Evolutionary conservation across 2,113 vertebrate genomes (phyloP).

Genomic region (Eptesicus fuscus): DNA sequence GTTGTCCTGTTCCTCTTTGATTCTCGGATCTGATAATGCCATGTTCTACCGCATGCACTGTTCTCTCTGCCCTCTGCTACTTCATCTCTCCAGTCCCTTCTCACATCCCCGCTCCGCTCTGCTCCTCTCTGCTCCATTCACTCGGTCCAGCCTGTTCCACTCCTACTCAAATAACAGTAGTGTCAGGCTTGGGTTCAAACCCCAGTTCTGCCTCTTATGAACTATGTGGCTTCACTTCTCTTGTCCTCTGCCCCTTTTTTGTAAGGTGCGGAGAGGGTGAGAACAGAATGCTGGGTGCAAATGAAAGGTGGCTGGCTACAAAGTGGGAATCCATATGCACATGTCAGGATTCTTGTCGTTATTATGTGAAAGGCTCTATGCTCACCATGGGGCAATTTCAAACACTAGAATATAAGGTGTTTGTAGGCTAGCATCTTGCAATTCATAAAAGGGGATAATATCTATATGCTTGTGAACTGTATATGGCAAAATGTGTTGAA

Average conservation of each 20-base stretch:
- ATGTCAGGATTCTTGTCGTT: background rate
- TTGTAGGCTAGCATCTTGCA: background rate
- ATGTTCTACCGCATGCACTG: background rate
- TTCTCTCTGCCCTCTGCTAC: background rate
- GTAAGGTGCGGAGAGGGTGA: background rate
- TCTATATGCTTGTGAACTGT: background rate
- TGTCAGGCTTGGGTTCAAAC: background rate
- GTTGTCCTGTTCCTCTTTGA: background rate
- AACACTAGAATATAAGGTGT: background rate
- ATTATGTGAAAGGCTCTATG: background rate
- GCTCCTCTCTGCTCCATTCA: fast-evolving
- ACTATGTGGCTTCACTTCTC: background rate
- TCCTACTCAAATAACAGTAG: background rate
- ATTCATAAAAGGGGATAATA: background rate
- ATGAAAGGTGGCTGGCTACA: background rate
- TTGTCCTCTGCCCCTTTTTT: background rate
- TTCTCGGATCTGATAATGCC: background rate
- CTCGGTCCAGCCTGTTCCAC: background rate
- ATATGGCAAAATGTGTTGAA: background rate
- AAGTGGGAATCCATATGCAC: background rate
- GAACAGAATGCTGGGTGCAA: background rate
- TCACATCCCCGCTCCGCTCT: background rate
- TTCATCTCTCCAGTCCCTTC: background rate
- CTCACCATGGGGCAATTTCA: background rate
- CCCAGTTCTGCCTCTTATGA: background rate